Evolutionary conservation across 2,113 vertebrate species (phyloP), one percentile per base, ranked within the genome.

Genomic region (Triplophysa rosa): DNA sequence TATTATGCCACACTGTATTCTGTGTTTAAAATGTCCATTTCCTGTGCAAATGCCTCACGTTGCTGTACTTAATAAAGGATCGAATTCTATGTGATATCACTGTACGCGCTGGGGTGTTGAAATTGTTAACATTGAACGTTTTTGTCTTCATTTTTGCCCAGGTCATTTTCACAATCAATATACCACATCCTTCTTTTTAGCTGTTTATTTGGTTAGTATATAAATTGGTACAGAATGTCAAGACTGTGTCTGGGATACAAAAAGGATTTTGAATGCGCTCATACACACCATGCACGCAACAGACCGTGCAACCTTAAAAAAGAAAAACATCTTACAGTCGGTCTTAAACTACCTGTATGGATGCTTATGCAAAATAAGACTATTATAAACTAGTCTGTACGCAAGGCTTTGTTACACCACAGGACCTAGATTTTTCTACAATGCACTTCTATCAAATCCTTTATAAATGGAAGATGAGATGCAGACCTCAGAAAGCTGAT

Each of bases 61-160:
- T 94, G 92, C 93, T 94, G 92, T 95, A 95, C 88, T 85, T 91
- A 93, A 93, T 95, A 94, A 96, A 96, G 91, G 92, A 95, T 87
- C 92, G 92, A 88, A 80, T 93, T 93, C 89, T 91, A 92, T 94
- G 89, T 91, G 90, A 95, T 91, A 84, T 83, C 5, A 0, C 71
- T 86, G 26, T 72, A 73, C 1, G 56, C 56, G 13, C 23, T 67
- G 11, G 19, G 62, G 6, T 4, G 63, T 45, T 13, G 59, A 47
- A 19, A n/a, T 74, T 13, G 26, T 19, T 47, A 17, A 26, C 1
- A 4, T 76, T 42, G 33, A 37, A 37, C 5, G 33, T 37, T 7
- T 37, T 33, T 1, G 5, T 8, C 33, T 37, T 37, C 0, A 29
- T 37, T 37, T 65, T 14, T 17, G 17, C 14, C 52, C 52, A 54